These are phyloP conservation scores for Tragulus kanchil DNA, from an alignment of 2,113 vertebrate species.

Conservation along the genomic window DNA sequence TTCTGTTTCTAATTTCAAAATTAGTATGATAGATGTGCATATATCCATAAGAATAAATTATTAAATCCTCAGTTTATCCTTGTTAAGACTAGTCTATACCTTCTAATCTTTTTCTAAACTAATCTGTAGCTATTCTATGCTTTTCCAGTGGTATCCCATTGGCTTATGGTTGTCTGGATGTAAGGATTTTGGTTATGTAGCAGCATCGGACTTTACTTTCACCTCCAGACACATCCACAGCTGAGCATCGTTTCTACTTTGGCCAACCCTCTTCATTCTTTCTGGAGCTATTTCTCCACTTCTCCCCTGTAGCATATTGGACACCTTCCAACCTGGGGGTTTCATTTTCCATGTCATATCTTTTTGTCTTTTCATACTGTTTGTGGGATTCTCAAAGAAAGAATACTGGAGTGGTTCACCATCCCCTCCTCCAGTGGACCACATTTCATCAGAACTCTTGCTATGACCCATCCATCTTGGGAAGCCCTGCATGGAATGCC, in stretches of 20 bases:
- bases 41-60: not conserved
- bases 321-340: not conserved
- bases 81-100: not conserved
- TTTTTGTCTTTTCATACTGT: not conserved
- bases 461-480: not conserved
- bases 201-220: not conserved
- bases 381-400: not conserved
- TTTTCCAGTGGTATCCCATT: not conserved
- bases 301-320: not conserved
- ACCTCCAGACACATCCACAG: not conserved
- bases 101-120: not conserved
- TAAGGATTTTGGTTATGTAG: too few relatives aligned
- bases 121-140: not conserved
- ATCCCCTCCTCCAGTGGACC: not conserved
- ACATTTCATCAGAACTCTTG: not conserved
- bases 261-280: not conserved
- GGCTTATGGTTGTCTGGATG: not conserved
- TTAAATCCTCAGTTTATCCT: not conserved
- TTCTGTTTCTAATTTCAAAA: not conserved
- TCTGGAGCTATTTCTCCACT: not conserved
- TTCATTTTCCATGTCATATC: not conserved
- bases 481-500: not conserved
- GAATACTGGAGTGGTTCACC: not conserved
- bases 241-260: fast-evolving
- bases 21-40: not conserved